phyloP scores from a whole-genome alignment of 2,113 vertebrate species.

The Megalops atlanticus region DNA sequence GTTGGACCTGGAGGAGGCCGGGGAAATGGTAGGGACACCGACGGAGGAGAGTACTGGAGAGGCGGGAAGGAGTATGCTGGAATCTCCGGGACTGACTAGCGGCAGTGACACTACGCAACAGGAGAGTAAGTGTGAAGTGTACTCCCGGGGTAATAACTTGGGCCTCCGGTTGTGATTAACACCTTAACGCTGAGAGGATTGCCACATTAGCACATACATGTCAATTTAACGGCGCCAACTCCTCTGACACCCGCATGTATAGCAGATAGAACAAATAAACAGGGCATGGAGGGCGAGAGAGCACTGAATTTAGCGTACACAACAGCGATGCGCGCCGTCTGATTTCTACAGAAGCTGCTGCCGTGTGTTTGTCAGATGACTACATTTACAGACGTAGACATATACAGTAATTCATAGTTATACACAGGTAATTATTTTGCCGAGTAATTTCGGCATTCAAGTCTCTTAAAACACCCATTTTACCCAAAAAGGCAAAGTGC shows the following conservation, averaged over 20 bases:
- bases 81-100: slow-evolving; percentile 83
- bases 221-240: slow-evolving; percentile 23
- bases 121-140: slow-evolving; percentile 77
- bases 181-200: slow-evolving; percentile 20
- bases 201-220: slow-evolving; percentile 34
- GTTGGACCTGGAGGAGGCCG: slow-evolving; percentile 85
- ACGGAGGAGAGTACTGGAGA: slow-evolving; percentile 77
- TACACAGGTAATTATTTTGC: not conserved
- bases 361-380: not conserved
- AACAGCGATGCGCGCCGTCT: not conserved
- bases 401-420: not conserved
- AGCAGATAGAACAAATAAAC: not conserved
- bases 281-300: not conserved
- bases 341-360: not conserved
- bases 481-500: too few relatives aligned
- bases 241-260: not conserved
- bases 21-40: slow-evolving; percentile 82
- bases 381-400: not conserved
- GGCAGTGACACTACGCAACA: slow-evolving; percentile 87
- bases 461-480: too few relatives aligned
- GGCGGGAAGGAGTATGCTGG: slow-evolving; percentile 77
- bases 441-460: not conserved
- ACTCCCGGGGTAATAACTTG: not conserved
- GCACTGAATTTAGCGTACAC: not conserved
- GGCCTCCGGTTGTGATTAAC: slow-evolving; percentile 31